Evolutionary conservation across 2,797 vertebrate species (phyloP).

Genomic region (Tachyglossus aculeatus): DNA sequence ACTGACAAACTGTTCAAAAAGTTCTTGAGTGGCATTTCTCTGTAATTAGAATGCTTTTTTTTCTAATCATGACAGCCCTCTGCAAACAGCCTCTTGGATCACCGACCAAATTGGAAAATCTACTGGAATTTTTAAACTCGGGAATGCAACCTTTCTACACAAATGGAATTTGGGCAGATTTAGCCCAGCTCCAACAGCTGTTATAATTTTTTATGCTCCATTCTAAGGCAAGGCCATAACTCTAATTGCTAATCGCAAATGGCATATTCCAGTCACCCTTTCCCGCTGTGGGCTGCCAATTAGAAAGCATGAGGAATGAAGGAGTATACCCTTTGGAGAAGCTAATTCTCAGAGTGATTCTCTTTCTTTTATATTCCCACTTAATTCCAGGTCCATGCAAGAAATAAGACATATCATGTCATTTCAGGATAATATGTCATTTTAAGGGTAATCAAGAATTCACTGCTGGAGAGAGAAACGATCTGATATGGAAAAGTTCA

Average conservation of each 20-base stretch:
- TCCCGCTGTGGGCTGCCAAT: conserved; percentile 62
- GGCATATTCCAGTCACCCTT: conserved; percentile 50
- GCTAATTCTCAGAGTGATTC: conserved; percentile 73
- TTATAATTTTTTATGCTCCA: conserved; percentile 65
- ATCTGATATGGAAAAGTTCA: conserved; percentile 78
- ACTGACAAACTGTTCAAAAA: not conserved
- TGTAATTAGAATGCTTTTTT: not conserved
- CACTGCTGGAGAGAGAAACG: conserved; percentile 75
- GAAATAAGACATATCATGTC: conserved; percentile 79
- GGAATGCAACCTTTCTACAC: conserved; percentile 30
- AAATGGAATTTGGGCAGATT: conserved; percentile 61
- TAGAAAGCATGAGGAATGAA: conserved; percentile 63
- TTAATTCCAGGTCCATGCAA: conserved; percentile 76
- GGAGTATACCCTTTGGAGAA: conserved; percentile 60
- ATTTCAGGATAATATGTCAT: conserved; percentile 80
- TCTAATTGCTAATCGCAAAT: conserved; percentile 54
- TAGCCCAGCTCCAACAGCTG: conserved; percentile 62
- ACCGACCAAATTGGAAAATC: conserved; percentile 34
- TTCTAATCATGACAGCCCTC: not conserved
- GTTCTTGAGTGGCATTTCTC: not conserved
- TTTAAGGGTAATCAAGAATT: conserved; percentile 82
- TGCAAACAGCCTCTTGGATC: conserved; percentile 2
- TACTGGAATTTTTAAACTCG: conserved; percentile 26
- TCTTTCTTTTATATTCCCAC: conserved; percentile 72
- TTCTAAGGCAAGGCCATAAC: conserved; percentile 60